Conservation (phyloP, 37 sponge, comb jelly and placozoan species). For the Oscarella lobularis region DNA sequence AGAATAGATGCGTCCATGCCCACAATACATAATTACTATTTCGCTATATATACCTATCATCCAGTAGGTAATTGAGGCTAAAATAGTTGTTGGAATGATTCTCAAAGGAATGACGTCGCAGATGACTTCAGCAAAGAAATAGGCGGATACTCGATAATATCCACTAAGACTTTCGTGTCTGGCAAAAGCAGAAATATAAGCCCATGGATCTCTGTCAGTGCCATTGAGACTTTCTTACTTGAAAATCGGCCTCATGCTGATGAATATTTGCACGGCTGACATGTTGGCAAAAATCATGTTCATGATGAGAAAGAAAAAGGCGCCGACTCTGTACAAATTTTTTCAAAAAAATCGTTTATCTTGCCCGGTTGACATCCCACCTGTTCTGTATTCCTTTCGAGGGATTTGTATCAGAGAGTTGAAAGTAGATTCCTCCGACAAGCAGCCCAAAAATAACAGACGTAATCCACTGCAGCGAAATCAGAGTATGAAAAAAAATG, state of each 20-base stretch:
- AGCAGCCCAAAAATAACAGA: conserved; percentile 31
- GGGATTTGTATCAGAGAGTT: conserved; percentile 5
- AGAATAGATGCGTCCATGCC: neutral
- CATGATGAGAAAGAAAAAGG: conserved; percentile 66
- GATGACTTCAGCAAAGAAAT: neutral
- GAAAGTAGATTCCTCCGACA: conserved; percentile 46
- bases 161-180: neutral
- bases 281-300: conserved; percentile 58
- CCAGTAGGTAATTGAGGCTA: neutral
- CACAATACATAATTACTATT: neutral
- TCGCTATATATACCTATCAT: neutral
- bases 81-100: neutral
- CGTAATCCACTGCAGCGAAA: conserved; percentile 15
- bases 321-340: conserved; percentile 58
- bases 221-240: too few relatives aligned
- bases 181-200: too few relatives aligned
- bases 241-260: conserved; percentile 41
- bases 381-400: conserved; percentile 20
- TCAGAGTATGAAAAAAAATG: neutral
- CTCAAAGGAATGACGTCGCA: neutral
- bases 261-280: conserved; percentile 61
- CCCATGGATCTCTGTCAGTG: too few relatives aligned
- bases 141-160: neutral
- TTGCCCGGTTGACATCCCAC: too few relatives aligned
- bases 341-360: too few relatives aligned